Evolutionary conservation across 2,113 vertebrate genomes (phyloP).

Genomic region (Otus sunia): DNA sequence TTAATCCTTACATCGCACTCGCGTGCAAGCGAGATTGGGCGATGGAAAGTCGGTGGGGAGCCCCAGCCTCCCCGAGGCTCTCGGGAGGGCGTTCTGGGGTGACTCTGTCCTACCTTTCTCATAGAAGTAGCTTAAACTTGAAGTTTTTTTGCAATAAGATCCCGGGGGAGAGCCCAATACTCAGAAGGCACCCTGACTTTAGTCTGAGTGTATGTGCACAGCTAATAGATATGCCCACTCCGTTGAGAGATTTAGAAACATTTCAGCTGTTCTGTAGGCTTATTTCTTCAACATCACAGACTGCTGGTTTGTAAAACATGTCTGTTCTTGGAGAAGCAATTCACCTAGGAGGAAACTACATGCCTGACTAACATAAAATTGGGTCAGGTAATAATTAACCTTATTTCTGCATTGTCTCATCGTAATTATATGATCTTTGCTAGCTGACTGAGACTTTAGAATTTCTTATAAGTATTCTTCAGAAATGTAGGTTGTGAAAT

Average conservation of each 20-base stretch:
- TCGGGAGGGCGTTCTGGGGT: rapidly evolving
- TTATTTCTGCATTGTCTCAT: neutral
- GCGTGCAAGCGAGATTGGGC: rapidly evolving
- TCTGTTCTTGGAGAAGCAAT: neutral
- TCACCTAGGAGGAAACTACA: neutral
- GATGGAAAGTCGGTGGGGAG: rapidly evolving
- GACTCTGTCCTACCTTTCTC: rapidly evolving
- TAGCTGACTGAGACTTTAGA: neutral
- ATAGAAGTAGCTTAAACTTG: rapidly evolving
- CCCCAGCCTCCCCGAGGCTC: too few species aligned
- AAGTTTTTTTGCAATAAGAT: neutral
- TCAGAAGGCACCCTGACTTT: rapidly evolving
- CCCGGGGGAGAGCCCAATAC: rapidly evolving
- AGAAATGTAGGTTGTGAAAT: neutral
- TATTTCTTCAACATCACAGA: neutral
- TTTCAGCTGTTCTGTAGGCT: neutral
- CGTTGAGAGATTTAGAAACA: neutral
- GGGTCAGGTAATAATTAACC: neutral
- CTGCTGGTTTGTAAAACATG: neutral
- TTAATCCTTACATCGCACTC: rapidly evolving
- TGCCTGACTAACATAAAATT: neutral
- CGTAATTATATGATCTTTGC: neutral
- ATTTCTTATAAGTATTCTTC: neutral
- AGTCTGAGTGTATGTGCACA: too few species aligned
- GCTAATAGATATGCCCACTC: rapidly evolving